These are phyloP conservation scores for Strix aluco DNA, from an alignment of 2,113 vertebrate genomes.

Conservation along the genomic window DNA sequence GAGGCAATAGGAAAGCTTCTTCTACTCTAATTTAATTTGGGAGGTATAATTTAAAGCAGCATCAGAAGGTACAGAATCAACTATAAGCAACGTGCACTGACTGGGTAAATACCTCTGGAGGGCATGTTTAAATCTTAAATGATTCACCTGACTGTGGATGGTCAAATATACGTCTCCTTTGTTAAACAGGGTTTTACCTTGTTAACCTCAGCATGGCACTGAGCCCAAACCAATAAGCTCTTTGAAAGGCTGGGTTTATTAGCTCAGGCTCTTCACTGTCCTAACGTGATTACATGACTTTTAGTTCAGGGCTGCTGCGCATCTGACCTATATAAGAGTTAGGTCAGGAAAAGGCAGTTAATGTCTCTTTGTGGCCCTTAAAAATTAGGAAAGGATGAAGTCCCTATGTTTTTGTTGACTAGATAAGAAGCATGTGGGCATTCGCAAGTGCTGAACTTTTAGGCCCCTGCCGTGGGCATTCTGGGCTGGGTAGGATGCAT, in stretches of 20 bases:
- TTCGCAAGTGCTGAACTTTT: background rate
- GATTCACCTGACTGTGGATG: slow-evolving; percentile 33
- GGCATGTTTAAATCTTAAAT: slow-evolving; percentile 46
- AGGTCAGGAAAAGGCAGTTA: background rate
- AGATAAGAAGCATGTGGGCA: background rate
- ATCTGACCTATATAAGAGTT: slow-evolving; percentile 28
- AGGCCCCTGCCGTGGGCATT: background rate
- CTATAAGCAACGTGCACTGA: background rate
- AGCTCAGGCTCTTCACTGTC: slow-evolving; percentile 8
- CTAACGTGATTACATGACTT: slow-evolving; percentile 36
- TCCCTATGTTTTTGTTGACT: background rate
- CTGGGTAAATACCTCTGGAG: slow-evolving; percentile 54
- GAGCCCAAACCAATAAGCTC: slow-evolving; percentile 63
- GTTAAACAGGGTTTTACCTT: slow-evolving; percentile 50
- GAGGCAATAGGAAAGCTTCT: background rate
- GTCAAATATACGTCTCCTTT: slow-evolving; percentile 47
- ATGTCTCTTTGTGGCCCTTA: background rate
- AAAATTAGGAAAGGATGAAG: background rate
- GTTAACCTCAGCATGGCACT: slow-evolving; percentile 53
- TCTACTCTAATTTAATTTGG: slow-evolving; percentile 27
- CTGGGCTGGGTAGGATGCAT: background rate
- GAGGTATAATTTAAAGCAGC: slow-evolving; percentile 21
- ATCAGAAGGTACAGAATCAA: slow-evolving; percentile 9
- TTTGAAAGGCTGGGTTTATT: slow-evolving; percentile 42
- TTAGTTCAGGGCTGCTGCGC: slow-evolving; percentile 20